Conservation (phyloP, 2,113 vertebrate genomes). For the Podarcis cretensis region DNA sequence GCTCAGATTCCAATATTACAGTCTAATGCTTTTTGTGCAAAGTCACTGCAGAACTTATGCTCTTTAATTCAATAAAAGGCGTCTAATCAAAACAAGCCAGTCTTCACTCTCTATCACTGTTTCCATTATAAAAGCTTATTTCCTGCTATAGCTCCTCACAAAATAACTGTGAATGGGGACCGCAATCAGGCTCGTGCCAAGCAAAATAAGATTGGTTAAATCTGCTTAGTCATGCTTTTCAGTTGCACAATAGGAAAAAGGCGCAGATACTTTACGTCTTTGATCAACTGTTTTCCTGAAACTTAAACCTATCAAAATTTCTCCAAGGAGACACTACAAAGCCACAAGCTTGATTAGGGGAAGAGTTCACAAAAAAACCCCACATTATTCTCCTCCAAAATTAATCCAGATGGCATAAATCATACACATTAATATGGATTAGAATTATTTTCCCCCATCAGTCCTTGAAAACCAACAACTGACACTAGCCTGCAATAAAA, state of each 20-base stretch:
- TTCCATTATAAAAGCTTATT: conserved; percentile 48
- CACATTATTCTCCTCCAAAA: background rate
- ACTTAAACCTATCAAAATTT: background rate
- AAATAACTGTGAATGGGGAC: conserved; percentile 39
- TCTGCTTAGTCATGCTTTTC: conserved; percentile 39
- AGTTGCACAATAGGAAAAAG: conserved; percentile 45
- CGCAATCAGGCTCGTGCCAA: conserved; percentile 29
- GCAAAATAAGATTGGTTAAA: conserved; percentile 55
- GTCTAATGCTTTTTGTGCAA: fast-evolving
- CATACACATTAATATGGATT: background rate
- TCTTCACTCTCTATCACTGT: conserved; percentile 45
- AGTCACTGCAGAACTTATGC: conserved; percentile 4
- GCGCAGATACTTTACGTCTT: conserved; percentile 39
- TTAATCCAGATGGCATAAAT: background rate
- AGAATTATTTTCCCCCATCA: background rate
- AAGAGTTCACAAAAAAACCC: background rate
- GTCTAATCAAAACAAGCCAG: conserved; percentile 27
- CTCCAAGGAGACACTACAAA: background rate
- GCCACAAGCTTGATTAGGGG: background rate
- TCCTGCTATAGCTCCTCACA: conserved; percentile 5
- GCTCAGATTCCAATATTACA: background rate
- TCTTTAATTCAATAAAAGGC: conserved; percentile 25
- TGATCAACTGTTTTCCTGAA: conserved; percentile 24
- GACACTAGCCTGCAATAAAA: background rate
- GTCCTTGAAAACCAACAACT: background rate